Base-by-base conservation (phyloP, 2,888 invertebrate genomes). In the Cryptus viduatorius region DNA sequence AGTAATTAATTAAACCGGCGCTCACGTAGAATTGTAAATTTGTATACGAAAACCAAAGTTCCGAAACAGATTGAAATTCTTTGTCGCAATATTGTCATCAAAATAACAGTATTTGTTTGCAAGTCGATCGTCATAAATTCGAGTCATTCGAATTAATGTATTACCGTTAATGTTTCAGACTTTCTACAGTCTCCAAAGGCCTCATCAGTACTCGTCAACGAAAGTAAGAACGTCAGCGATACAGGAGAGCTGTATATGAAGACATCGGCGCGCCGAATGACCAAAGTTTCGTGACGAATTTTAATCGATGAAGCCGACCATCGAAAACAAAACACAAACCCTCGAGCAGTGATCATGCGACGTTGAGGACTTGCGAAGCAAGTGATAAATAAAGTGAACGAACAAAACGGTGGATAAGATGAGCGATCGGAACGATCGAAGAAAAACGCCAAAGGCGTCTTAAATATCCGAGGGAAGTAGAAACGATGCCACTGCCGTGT, bases 221-320 rank as follows among this genome's bases (percentile, higher is more conserved):
- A 90, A 91, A 80, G 87, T 90, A 31, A 90, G 91, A 85, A 90
- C 90, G 72, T 86, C 91, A 46, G 88, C 90, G 80, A 92, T 92
- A 84, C 92, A 92, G 78, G 92, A 92, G 83, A 92, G 92, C 80
- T 92, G 92, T 87, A 92, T 92, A 86, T 92, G 91, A 91, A 80
- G 59, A 29, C 72, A 77, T 71, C 72, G 67, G 31, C 24, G 59
- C 68, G 42, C 31, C 24, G 50, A 19, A 29, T 14, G 46, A 77
- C 77, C 8, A 50, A 48, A 59, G 24, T 59, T 48, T 12, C 7
- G 59, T 50, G 14, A 53, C 72, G 46, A 69, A 64, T 4, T 69
- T 37, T 48, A 37, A 75, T 78, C 68, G 73, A 72, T 73, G 78
- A 48, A 12, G 3, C 1, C 14, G 48, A 48, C n/a, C 48, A n/a